Conservation (phyloP, 1,140 invertebrate species). For the Cherax quadricarinatus region DNA sequence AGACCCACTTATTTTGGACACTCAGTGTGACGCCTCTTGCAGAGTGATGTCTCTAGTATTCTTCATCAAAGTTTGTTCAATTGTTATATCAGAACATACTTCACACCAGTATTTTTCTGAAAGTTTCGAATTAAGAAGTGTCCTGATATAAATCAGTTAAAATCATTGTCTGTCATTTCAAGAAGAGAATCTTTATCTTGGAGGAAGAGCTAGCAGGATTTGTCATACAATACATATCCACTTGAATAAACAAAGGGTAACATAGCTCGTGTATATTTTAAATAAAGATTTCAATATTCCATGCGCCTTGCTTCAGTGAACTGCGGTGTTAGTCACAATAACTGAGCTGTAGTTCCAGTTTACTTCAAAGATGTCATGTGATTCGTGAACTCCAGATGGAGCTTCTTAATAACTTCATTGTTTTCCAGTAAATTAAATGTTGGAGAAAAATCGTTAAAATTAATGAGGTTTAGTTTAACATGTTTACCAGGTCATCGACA, state of each 20-base stretch:
- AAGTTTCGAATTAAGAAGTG: not conserved
- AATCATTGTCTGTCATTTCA: not conserved
- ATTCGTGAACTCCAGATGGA: not conserved
- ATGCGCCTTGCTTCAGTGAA: slow-evolving; percentile 10
- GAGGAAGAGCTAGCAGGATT: not conserved
- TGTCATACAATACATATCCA: not conserved
- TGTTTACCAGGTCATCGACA: no score
- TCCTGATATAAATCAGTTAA: not conserved
- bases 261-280: slow-evolving; percentile 19
- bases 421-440: slow-evolving; percentile 16
- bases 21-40: not conserved
- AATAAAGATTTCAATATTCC: slow-evolving; percentile 16
- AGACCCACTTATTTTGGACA: slow-evolving; percentile 22
- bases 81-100: not conserved
- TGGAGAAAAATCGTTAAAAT: slow-evolving; percentile 15
- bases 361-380: not conserved
- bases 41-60: slow-evolving; percentile 8
- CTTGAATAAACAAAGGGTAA: slow-evolving; percentile 28
- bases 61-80: not conserved
- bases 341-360: slow-evolving; percentile 18
- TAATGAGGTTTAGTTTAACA: not conserved
- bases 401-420: slow-evolving; percentile 1
- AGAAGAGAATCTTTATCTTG: slow-evolving; percentile 17
- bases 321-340: slow-evolving; percentile 26
- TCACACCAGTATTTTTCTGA: slow-evolving; percentile 22